Evolutionary conservation across 2,113 vertebrate genomes (phyloP).

Genomic region (Zapornia atra): DNA sequence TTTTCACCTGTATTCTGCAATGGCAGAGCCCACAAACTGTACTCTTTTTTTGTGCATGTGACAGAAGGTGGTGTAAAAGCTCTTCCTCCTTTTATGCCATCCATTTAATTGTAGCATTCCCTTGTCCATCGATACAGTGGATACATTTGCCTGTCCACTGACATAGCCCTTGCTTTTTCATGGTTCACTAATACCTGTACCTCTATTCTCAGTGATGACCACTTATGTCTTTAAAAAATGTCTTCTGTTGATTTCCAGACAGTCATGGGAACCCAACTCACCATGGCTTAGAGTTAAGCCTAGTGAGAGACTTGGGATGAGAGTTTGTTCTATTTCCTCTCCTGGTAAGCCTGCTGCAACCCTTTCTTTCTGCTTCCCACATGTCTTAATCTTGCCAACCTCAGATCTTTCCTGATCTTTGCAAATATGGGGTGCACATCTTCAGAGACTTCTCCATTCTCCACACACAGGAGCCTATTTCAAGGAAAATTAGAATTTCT

Average conservation of each 20-base stretch:
- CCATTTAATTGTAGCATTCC: neutral
- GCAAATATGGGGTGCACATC: neutral
- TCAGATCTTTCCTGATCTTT: neutral
- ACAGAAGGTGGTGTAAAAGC: neutral
- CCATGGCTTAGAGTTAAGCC: neutral
- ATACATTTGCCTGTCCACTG: too few species aligned
- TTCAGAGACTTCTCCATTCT: neutral
- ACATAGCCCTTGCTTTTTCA: neutral
- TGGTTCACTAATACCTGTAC: neutral
- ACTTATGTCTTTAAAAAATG: neutral
- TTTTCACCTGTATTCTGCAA: neutral
- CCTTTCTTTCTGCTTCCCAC: neutral
- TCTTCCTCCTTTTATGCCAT: neutral
- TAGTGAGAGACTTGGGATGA: neutral
- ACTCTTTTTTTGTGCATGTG: neutral
- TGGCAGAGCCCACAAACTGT: neutral
- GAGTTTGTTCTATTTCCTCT: neutral
- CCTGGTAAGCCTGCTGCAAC: neutral
- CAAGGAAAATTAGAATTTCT: neutral
- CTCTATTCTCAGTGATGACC: neutral
- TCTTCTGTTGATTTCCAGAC: neutral
- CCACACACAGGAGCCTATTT: neutral
- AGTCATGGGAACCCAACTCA: neutral
- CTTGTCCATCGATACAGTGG: neutral
- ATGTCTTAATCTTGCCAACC: neutral